Conservation (phyloP, 2,797 vertebrate genomes). For the Cyprinodon diabolis region DNA sequence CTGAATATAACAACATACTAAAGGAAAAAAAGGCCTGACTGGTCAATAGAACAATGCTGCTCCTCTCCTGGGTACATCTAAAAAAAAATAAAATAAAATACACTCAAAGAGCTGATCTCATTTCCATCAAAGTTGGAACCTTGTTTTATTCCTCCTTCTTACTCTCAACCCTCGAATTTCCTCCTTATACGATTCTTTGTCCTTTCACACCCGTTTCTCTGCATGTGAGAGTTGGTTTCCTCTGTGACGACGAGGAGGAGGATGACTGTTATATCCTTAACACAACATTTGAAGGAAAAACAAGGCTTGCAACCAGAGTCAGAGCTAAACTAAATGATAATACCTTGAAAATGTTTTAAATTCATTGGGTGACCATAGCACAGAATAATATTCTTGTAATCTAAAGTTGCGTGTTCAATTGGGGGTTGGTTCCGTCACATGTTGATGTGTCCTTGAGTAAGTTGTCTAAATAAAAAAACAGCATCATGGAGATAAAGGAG, state of each 20-base stretch:
- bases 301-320: background rate
- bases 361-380: too few species aligned
- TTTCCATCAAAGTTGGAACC: slow-evolving; percentile 43
- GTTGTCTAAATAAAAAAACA: too few species aligned
- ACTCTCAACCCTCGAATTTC: slow-evolving; percentile 37
- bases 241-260: slow-evolving; percentile 30
- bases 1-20: slow-evolving; percentile 46
- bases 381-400: too few species aligned
- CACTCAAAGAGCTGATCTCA: slow-evolving; percentile 39
- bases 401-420: too few species aligned
- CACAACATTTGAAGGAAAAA: slow-evolving; percentile 35
- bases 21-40: slow-evolving; percentile 39
- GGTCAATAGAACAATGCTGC: slow-evolving; percentile 39
- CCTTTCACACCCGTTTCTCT: slow-evolving; percentile 45
- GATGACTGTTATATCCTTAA: slow-evolving; percentile 32
- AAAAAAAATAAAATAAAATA: slow-evolving; percentile 41
- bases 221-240: slow-evolving; percentile 43
- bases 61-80: slow-evolving; percentile 50
- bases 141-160: slow-evolving; percentile 37
- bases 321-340: too few species aligned
- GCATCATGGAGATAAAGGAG: background rate
- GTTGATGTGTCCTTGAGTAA: too few species aligned
- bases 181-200: slow-evolving; percentile 54
- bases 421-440: too few species aligned
- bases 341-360: too few species aligned